Evolutionary conservation across 2,888 invertebrate species (phyloP), one percentile per base, ranked within the genome.

Genomic region (Tetheella fluctuosa): DNA sequence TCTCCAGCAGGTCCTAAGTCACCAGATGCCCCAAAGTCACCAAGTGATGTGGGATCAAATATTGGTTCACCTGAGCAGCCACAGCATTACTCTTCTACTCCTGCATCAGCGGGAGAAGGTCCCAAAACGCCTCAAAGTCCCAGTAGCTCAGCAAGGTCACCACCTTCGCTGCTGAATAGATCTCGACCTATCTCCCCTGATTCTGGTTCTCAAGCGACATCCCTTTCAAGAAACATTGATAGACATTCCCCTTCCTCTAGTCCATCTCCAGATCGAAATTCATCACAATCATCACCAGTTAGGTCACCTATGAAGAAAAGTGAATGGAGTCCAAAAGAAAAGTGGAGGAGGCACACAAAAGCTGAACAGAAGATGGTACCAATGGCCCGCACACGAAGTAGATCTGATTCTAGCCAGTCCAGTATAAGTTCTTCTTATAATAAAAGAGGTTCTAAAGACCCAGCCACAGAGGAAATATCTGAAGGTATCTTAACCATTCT

Each of bases 391-490:
- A 79, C 79, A 53, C 79, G 89, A 42, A 92, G 91, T 75, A 77
- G 86, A 66, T 92, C 93, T 60, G 91, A 90, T 58, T 92, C 93
- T 63, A 93, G 93, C 76, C 86, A 78, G 59, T 93, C 93, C 30
- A 93, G 91, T 68, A 84, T 85, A 65, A 88, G 88, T 75, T 93
- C 93, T 23, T 85, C 90, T 60, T 89, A 90, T 63, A 90, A 91
- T 69, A 91, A 92, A 71, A 78, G 89, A 59, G 84, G 80, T 65
- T 71, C 78, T 61, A 93, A 91, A 65, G 91, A 91, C 68, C 89
- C 93, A 59, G 90, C 88, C 23, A 93, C 95, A 57, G 95, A 95
- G 84, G 95, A 95, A 85, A 95, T 95, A 77, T 95, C 95, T 63
- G 95, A 95, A 77, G 95, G 95, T 94, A 86, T 75, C 58, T 52